Evolutionary conservation across 1,140 invertebrate genomes (phyloP).

Genomic region (Eubasilissa regina): DNA sequence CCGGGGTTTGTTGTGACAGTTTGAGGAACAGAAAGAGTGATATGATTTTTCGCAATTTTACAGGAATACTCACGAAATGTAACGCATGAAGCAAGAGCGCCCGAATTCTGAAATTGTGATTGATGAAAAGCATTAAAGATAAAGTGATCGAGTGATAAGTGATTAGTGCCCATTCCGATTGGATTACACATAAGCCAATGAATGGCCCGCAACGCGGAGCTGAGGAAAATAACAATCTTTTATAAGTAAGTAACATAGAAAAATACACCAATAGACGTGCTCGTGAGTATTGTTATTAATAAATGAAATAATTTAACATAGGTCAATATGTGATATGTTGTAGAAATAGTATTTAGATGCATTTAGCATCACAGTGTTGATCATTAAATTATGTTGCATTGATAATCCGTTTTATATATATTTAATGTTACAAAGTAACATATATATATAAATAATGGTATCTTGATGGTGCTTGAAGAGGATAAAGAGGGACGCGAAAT

Average conservation of each 20-base stretch:
- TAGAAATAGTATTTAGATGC: too few species aligned
- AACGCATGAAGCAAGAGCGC: not conserved
- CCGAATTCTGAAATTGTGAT: not conserved
- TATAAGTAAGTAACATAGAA: slow-evolving; percentile 9
- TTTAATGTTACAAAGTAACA: too few species aligned
- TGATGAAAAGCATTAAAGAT: not conserved
- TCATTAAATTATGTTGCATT: too few species aligned
- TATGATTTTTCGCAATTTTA: not conserved
- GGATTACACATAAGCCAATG: slow-evolving; percentile 34
- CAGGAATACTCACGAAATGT: slow-evolving; percentile 23
- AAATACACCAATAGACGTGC: too few species aligned
- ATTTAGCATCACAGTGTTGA: too few species aligned
- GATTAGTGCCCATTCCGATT: slow-evolving; percentile 31
- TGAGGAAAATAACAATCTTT: slow-evolving; percentile 29
- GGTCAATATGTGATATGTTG: too few species aligned
- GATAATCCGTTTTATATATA: too few species aligned
- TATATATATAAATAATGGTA: too few species aligned
- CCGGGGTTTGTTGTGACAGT: not conserved
- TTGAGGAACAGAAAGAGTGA: slow-evolving; percentile 16
- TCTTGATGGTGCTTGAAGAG: too few species aligned
- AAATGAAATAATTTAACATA: too few species aligned
- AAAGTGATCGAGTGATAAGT: slow-evolving; percentile 20
- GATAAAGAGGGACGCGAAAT: too few species aligned
- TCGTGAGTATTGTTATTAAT: too few species aligned
- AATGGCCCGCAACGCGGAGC: slow-evolving; percentile 43